Evolutionary conservation across 2,888 invertebrate species (phyloP), one percentile per base, ranked within the genome.

Genomic region (Troides helena): DNA sequence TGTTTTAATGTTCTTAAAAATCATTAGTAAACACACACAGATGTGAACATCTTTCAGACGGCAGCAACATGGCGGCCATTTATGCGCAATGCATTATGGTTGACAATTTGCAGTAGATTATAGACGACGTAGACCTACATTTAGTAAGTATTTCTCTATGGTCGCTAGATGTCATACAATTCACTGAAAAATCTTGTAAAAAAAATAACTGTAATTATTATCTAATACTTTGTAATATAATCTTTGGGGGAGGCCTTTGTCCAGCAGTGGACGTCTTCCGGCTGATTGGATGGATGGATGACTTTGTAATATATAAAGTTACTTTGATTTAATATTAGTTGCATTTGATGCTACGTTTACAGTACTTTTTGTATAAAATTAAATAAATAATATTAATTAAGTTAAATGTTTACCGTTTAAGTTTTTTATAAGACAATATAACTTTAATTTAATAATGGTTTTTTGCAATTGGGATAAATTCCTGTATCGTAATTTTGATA

Each of bases 21-120:
- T 87, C 92, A 93, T 90, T 93, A 91, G 93, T 93, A 93, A 93
- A 93, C 93, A 93, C 90, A 92, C 87, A 90, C 86, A 93, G 89
- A 90, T 89, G 90, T 89, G 93, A 93, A 92, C 91, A 93, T 92
- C 92, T 90, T 89, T 90, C 93, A 92, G 92, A 92, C 93, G 90
- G 92, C 90, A 92, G 92, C 92, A 93, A 93, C 93, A 93, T 93
- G 93, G 93, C 93, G 93, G 92, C 93, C 93, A 92, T 93, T 90
- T 92, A 92, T 93, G 93, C 93, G 93, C 93, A 93, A 91, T 93
- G 93, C 92, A 93, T 87, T 92, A 89, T 88, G 92, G 90, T 93
- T 93, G 93, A 92, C 93, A 92, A 90, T 91, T 92, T 88, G 89
- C 88, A 88, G 85, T 86, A 85, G 86, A 88, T 85, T 84, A 90